These are phyloP conservation scores for Trematomus loennbergii DNA, from an alignment of 2,113 vertebrate genomes.

Conservation along the genomic window DNA sequence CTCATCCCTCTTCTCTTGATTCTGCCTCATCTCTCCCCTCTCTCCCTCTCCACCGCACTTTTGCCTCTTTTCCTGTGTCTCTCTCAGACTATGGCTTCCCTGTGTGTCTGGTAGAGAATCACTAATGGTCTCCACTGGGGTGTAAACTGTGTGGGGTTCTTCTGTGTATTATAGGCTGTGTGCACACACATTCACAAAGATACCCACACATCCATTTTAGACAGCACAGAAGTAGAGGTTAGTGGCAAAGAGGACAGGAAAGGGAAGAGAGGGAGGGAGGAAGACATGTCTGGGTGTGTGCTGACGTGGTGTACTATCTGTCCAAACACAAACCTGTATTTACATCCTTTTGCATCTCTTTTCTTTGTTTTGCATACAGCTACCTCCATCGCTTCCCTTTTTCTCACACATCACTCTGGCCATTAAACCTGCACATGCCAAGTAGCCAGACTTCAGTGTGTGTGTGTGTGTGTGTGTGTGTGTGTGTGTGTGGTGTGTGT, in stretches of 20 bases:
- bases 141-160: conserved; percentile 65
- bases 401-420: not conserved
- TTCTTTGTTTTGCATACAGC: conserved; percentile 18
- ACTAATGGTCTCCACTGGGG: conserved; percentile 74
- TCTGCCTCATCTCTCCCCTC: conserved; percentile 15
- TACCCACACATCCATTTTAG: conserved; percentile 35
- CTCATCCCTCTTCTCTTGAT: conserved; percentile 58
- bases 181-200: conserved; percentile 14
- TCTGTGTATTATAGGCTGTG: conserved; percentile 40
- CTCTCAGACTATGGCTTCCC: conserved; percentile 55
- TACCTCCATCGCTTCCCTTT: conserved; percentile 2
- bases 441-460: conserved; percentile 25
- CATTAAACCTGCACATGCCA: conserved; percentile 31
- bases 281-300: conserved; percentile 41
- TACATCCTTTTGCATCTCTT: conserved; percentile 22
- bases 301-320: conserved; percentile 9
- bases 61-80: conserved; percentile 54
- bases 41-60: conserved; percentile 31
- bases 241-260: conserved; percentile 36
- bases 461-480: conserved; percentile 32
- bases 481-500: conserved; percentile 23
- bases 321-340: conserved; percentile 41
- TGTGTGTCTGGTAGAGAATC: conserved; percentile 61
- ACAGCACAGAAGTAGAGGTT: conserved; percentile 43
- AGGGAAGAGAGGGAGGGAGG: conserved; percentile 34